These are phyloP conservation scores for Syncerus caffer DNA, from an alignment of 2,797 vertebrate genomes.

Conservation along the genomic window DNA sequence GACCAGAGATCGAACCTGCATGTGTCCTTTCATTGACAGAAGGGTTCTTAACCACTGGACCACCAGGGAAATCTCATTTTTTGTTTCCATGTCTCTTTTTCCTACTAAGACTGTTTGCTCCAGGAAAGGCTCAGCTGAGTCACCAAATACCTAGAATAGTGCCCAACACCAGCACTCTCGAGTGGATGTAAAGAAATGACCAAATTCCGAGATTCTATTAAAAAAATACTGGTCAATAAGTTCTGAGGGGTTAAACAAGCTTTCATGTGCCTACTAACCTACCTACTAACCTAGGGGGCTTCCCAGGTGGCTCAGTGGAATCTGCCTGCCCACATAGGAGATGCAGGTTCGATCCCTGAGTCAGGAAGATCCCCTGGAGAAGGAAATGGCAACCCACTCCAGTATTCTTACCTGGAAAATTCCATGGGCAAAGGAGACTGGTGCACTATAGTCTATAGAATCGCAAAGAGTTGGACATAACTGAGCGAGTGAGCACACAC, in stretches of 20 bases:
- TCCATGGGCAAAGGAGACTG: neutral
- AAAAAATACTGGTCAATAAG: neutral
- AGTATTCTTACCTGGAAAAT: neutral
- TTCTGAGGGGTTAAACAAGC: neutral
- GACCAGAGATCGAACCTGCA: neutral
- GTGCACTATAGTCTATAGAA: neutral
- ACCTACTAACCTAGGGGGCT: neutral
- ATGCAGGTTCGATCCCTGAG: neutral
- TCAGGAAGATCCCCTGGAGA: neutral
- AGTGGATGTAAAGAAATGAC: neutral
- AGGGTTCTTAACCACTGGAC: neutral
- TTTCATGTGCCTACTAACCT: neutral
- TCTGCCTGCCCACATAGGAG: neutral
- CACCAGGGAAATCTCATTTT: neutral
- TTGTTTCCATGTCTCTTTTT: neutral
- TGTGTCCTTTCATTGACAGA: neutral
- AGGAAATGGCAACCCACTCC: neutral
- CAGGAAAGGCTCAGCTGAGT: neutral
- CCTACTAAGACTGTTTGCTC: neutral
- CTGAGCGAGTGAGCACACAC: neutral
- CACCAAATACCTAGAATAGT: neutral
- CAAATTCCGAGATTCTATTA: neutral
- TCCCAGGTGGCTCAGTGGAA: neutral
- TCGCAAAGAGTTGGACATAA: neutral
- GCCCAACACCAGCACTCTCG: neutral